These are phyloP conservation scores for Parapsyche elsis DNA, from an alignment of 1,140 invertebrate genomes.

Conservation along the genomic window DNA sequence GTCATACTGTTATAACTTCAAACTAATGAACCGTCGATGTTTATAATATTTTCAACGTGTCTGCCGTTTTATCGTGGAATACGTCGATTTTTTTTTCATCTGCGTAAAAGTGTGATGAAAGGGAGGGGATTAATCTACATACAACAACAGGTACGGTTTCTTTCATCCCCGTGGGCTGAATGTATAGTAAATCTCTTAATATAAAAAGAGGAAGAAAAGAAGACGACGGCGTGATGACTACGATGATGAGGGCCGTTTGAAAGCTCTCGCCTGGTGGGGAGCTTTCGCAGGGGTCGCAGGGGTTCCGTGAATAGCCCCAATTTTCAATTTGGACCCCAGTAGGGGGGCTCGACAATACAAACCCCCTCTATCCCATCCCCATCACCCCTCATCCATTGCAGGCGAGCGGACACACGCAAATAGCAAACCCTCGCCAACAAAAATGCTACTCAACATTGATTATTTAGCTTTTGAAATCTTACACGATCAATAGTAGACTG, in stretches of 20 bases:
- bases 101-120: slow-evolving; percentile 18
- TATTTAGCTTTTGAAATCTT: neutral
- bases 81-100: neutral
- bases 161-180: slow-evolving; percentile 4
- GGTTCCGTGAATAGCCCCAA: slow-evolving; percentile 51
- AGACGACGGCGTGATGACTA: slow-evolving; percentile 26
- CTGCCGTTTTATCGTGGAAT: too few species aligned
- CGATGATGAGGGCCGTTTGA: slow-evolving; percentile 31
- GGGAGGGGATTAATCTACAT: slow-evolving; percentile 25
- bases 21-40: too few species aligned
- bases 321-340: slow-evolving; percentile 51
- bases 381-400: neutral
- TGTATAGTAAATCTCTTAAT: slow-evolving; percentile 33
- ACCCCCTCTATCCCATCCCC: too few species aligned
- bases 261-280: slow-evolving; percentile 2
- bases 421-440: neutral
- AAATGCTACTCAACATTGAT: slow-evolving; percentile 1
- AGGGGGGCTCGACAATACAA: slow-evolving; percentile 26
- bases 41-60: too few species aligned
- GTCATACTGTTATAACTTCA: too few species aligned
- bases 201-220: slow-evolving; percentile 29
- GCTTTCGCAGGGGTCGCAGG: slow-evolving; percentile 33
- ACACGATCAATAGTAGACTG: too few species aligned
- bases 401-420: neutral
- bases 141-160: slow-evolving; percentile 12